Percentiles rank a stretch among this genome's conserved stretches.
These are phyloP conservation scores for Cebus imitator DNA, from an alignment of 2,113 vertebrate genomes.

Conservation along the genomic window DNA sequence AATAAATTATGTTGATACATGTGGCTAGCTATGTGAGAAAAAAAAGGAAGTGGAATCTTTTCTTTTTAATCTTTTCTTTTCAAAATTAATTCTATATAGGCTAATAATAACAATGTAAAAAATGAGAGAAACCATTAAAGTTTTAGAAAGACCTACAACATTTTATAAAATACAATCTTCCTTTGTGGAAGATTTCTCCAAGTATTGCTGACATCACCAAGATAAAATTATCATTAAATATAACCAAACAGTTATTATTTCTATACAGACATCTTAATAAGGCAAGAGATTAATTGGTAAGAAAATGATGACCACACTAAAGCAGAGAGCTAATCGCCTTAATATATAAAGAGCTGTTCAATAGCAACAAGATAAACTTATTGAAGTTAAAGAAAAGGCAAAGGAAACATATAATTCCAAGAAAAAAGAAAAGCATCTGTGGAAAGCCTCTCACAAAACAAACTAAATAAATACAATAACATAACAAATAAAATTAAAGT, in stretches of 20 bases:
- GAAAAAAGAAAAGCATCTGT: neutral
- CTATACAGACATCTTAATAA: neutral
- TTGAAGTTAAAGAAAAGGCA: neutral
- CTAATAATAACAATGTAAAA: neutral
- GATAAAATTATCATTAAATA: neutral
- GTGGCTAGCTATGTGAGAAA: neutral
- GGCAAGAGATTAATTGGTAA: neutral
- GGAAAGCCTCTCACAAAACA: neutral
- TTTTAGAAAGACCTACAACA: neutral
- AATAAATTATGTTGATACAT: neutral
- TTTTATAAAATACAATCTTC: constrained; percentile 19
- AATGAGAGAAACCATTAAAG: neutral
- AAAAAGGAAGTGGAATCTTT: neutral
- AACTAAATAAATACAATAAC: constrained; percentile 8
- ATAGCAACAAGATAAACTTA: neutral
- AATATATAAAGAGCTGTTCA: neutral
- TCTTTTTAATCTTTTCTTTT: constrained; percentile 6
- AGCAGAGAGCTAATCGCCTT: neutral
- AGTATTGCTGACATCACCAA: neutral
- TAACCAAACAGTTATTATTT: neutral
- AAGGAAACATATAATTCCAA: neutral
- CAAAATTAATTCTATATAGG: neutral
- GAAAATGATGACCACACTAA: neutral
- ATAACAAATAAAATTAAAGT: neutral
- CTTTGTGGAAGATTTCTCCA: neutral